Evolutionary conservation across 2,113 vertebrate genomes (phyloP).

Genomic region (Peromyscus californicus): DNA sequence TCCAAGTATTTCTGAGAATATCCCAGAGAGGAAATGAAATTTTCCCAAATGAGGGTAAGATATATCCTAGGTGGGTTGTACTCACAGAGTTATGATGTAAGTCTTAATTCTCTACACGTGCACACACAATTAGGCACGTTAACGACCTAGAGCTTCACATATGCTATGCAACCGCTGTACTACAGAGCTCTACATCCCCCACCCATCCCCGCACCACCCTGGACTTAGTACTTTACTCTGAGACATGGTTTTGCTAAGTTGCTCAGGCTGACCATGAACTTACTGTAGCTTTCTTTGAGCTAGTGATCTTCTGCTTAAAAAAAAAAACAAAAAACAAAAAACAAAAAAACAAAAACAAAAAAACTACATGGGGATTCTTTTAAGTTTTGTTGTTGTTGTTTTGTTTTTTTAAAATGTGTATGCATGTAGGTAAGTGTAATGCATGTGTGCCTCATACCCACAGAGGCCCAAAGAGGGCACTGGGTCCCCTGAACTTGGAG

Average conservation of each 20-base stretch:
- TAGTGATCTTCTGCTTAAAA: not conserved
- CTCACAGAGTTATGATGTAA: not conserved
- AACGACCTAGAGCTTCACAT: not conserved
- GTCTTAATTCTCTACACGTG: not conserved
- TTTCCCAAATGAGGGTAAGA: too few species aligned
- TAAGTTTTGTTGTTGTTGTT: not conserved
- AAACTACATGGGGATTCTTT: not conserved
- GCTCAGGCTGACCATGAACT: not conserved
- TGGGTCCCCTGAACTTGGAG: not conserved
- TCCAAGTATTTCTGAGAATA: not conserved
- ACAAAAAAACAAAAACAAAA: not conserved
- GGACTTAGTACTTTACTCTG: not conserved
- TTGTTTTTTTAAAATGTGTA: not conserved
- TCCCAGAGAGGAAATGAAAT: not conserved
- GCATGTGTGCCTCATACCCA: not conserved
- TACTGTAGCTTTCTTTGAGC: not conserved
- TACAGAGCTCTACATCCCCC: not conserved
- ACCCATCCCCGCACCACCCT: too few species aligned
- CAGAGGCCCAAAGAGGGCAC: not conserved
- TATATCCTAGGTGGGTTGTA: not conserved
- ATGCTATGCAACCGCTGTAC: too few species aligned
- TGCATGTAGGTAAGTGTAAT: not conserved
- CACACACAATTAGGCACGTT: not conserved
- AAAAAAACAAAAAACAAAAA: too few species aligned
- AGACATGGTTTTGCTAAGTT: not conserved